phyloP scores from a whole-genome alignment of 2,113 vertebrate species.

The Hippopotamus amphibius region DNA sequence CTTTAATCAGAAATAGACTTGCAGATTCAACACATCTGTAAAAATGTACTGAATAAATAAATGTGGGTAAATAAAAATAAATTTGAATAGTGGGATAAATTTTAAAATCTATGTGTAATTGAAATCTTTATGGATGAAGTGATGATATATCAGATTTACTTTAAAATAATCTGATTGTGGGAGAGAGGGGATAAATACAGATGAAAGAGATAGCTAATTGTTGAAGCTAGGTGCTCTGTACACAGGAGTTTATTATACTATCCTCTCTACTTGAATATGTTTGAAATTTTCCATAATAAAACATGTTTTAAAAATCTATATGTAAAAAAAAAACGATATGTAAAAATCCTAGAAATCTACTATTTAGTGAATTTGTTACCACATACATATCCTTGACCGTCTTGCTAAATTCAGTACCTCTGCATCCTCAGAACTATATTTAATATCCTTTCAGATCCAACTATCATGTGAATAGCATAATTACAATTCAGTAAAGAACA shows the following conservation, averaged over 20 bases:
- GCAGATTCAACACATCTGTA: neutral
- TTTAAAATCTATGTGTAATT: constrained; percentile 5
- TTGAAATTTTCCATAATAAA: constrained; percentile 34
- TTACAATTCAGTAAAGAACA: constrained; percentile 37
- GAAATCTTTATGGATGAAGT: constrained; percentile 45
- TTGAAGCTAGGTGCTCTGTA: neutral
- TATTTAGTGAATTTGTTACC: neutral
- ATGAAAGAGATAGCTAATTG: neutral
- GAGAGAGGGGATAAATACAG: neutral
- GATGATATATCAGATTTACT: neutral
- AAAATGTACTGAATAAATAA: constrained; percentile 32
- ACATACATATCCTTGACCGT: neutral
- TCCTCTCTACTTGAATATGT: constrained; percentile 6
- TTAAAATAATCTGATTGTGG: neutral
- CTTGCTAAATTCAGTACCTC: constrained; percentile 49
- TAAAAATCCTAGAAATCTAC: constrained; percentile 27
- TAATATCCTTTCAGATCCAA: constrained; percentile 31
- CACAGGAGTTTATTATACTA: neutral
- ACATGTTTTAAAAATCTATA: neutral
- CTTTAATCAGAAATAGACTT: constrained; percentile 20
- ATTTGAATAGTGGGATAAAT: neutral
- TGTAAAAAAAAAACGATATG: neutral
- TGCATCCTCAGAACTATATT: constrained; percentile 17
- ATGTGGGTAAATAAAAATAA: constrained; percentile 50
- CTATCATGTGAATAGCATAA: constrained; percentile 37